Evolutionary conservation across 2,797 vertebrate species (phyloP), one percentile per base, ranked within the genome.

Genomic region (Anomalospiza imberbis): DNA sequence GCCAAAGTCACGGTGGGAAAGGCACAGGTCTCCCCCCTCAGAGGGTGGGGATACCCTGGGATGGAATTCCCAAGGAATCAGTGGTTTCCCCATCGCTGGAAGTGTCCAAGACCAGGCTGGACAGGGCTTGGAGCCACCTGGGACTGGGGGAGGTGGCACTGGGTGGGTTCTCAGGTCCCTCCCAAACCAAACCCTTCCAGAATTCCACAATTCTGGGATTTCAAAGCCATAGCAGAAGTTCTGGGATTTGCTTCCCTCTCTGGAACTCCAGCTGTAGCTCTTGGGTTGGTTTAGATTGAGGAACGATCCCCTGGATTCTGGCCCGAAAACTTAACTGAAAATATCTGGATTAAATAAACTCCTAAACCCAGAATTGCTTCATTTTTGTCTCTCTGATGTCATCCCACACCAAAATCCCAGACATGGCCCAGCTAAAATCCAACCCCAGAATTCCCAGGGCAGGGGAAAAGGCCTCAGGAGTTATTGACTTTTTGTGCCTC

Each of bases 271-370:
- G 22, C 7, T 7, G 3, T 24, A 12, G 14, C 44, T 28, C 14
- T 7, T 12, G 18, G 14, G 18, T n/a, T 48, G 36, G 38, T 15
- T 67, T 40, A 17, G 24, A 19, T 24, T 8, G 24, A 48, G 44
- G 44, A 40, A 67, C 57, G 14, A 48, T 48, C 53, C 11, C 7
- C n/a, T 19, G 44, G 44, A 67, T 57, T 57, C 29, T 2, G 1
- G n/a, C 42, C 42, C 2, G 1, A 28, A 48, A 38, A 67, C 0
- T 2, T 20, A 38, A 17, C n/a, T 6, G 34, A 38, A 28, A 66
- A 48, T 22, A 22, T 48, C 34, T 12, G 53, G 44, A 67, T 58
- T 22, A n/a, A 80, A 58, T n/a, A 40, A 80, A 15, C 19, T 18
- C 34, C 44, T 3, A 10, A 80, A 40, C 9, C 34, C 34, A n/a